phyloP scores from a whole-genome alignment of 2,797 vertebrate genomes.

The Leucoraja ocellata region DNA sequence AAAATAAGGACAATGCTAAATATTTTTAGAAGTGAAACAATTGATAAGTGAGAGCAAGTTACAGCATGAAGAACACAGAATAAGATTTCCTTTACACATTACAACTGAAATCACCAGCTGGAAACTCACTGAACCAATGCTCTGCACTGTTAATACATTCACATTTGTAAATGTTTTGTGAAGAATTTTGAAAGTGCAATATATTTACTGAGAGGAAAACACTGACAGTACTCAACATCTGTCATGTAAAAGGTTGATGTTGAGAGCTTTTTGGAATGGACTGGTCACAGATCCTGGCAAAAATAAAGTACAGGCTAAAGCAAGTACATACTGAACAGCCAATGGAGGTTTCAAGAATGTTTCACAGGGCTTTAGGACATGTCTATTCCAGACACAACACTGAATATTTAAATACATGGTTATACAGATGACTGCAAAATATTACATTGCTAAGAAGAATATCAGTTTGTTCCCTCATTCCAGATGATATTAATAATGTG shows the following conservation, averaged over 20 bases:
- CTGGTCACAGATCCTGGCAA: neutral
- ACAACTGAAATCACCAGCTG: conserved; percentile 18
- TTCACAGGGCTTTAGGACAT: neutral
- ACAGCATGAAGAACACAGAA: conserved; percentile 19
- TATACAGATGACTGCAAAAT: neutral
- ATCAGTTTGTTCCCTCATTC: conserved; percentile 9
- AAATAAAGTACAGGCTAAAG: neutral
- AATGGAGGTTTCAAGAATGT: neutral
- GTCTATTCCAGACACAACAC: neutral
- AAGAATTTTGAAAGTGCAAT: conserved; percentile 35
- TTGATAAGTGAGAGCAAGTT: conserved; percentile 11
- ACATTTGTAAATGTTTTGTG: conserved; percentile 31
- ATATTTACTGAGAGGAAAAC: neutral
- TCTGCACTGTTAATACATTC: conserved; percentile 34
- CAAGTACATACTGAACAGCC: neutral
- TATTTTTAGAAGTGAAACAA: neutral
- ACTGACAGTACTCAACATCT: neutral
- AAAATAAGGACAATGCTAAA: conserved; percentile 20
- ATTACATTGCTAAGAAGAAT: neutral
- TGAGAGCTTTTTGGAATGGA: neutral
- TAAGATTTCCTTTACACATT: conserved; percentile 28
- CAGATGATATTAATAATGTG: neutral
- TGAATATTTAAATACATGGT: conserved; percentile 25
- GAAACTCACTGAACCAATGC: conserved; percentile 34
- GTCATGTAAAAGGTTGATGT: neutral